These are phyloP conservation scores for Pao palembangensis DNA, from an alignment of 2,113 vertebrate genomes.

Conservation along the genomic window DNA sequence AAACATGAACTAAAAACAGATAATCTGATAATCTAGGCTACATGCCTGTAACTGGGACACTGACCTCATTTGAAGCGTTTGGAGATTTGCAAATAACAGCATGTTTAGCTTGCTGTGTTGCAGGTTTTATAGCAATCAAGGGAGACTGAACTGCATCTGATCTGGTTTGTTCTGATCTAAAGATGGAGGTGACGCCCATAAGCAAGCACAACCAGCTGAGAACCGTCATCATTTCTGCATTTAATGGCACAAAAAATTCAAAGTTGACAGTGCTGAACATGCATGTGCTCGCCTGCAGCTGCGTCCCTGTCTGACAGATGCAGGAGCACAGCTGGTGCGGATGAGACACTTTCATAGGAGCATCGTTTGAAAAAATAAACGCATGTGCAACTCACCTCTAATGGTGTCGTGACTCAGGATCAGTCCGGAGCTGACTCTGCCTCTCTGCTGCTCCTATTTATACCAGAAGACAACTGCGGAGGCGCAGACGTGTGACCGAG, in stretches of 20 bases:
- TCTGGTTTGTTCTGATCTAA: conserved; percentile 49
- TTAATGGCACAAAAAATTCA: neutral
- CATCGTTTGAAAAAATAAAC: neutral
- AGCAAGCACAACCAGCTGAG: conserved; percentile 40
- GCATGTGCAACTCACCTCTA: neutral
- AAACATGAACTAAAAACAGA: too few species aligned
- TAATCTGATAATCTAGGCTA: conserved; percentile 8
- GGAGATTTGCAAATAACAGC: too few species aligned
- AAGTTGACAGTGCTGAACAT: neutral
- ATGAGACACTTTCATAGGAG: too few species aligned
- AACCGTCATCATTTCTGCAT: conserved; percentile 13
- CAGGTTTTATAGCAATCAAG: neutral
- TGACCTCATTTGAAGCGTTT: conserved; percentile 38
- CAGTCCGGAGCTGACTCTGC: conserved; percentile 32
- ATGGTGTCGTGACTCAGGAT: conserved; percentile 48
- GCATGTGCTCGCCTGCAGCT: too few species aligned
- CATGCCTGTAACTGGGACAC: conserved; percentile 34
- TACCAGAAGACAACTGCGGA: conserved; percentile 29
- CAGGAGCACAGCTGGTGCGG: too few species aligned
- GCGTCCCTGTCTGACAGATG: too few species aligned
- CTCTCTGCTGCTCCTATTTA: conserved; percentile 43
- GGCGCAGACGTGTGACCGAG: conserved; percentile 25
- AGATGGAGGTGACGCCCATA: conserved; percentile 52
- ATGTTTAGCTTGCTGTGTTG: neutral
- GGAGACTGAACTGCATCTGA: conserved; percentile 16